phyloP scores from a whole-genome alignment of 2,797 vertebrate genomes.

The Nasua narica region DNA sequence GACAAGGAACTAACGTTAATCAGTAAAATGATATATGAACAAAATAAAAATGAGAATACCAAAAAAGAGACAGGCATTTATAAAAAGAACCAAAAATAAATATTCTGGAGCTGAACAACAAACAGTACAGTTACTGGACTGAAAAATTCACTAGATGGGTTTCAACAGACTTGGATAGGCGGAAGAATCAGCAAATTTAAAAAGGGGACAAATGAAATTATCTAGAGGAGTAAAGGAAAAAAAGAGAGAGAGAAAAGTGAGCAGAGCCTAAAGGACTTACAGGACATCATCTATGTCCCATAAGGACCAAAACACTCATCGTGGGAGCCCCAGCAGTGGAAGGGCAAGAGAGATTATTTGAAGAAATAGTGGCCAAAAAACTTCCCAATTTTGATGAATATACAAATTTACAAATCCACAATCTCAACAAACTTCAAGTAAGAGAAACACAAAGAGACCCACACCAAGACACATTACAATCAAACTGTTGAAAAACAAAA shows the following conservation, averaged over 20 bases:
- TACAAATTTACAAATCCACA: not conserved
- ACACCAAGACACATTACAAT: not conserved
- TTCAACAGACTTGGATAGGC: not conserved
- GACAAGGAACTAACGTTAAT: not conserved
- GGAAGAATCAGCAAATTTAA: not conserved
- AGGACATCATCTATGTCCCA: not conserved
- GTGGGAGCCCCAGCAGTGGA: not conserved
- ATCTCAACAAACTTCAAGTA: not conserved
- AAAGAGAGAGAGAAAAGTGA: not conserved
- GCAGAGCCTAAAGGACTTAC: not conserved
- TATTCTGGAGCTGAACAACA: not conserved
- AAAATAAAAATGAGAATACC: not conserved
- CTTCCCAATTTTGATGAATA: not conserved
- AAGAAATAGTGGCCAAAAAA: not conserved
- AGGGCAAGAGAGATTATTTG: not conserved
- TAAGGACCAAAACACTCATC: not conserved
- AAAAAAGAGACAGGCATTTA: not conserved
- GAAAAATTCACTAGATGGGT: not conserved
- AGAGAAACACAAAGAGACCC: not conserved
- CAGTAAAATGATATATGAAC: not conserved
- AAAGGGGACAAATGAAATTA: not conserved
- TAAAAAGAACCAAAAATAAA: not conserved
- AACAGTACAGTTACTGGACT: not conserved
- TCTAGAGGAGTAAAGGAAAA: no score
- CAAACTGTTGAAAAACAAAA: not conserved